These are phyloP conservation scores for Aldrovandia affinis DNA, from an alignment of 2,797 vertebrate genomes.

Conservation along the genomic window DNA sequence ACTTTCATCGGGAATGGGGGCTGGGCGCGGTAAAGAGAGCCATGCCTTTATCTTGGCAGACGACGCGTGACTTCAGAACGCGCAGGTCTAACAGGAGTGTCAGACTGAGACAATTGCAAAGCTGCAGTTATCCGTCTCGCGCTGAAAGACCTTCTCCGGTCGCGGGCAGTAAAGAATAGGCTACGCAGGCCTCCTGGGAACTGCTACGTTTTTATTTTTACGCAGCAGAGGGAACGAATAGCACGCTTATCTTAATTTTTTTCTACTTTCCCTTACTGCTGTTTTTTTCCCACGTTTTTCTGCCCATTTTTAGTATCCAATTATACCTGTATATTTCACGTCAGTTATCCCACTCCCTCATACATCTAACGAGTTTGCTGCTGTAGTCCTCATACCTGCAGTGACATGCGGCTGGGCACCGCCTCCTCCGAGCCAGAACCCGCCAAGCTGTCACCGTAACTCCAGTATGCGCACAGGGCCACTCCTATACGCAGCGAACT, in stretches of 20 bases:
- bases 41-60: constrained; percentile 54
- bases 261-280: no score
- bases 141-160: constrained; percentile 52
- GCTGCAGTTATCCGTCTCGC: constrained; percentile 55
- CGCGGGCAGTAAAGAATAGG: constrained; percentile 63
- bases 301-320: no score
- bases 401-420: no score
- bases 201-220: constrained; percentile 37
- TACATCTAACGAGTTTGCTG: no score
- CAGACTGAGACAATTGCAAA: constrained; percentile 52
- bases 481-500: no score
- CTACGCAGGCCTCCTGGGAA: constrained; percentile 48
- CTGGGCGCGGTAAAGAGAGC: constrained; percentile 55
- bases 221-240: constrained; percentile 59
- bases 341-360: no score
- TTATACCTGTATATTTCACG: no score
- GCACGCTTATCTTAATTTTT: background rate
- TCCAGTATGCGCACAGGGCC: no score
- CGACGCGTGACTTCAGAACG: constrained; percentile 55
- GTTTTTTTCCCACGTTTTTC: no score
- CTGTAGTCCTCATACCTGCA: no score
- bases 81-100: constrained; percentile 56
- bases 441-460: no score
- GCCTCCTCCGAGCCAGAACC: no score
- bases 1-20: constrained; percentile 54